Evolutionary conservation across 2,888 invertebrate genomes (phyloP).

Genomic region (Cephus rjabovi): DNA sequence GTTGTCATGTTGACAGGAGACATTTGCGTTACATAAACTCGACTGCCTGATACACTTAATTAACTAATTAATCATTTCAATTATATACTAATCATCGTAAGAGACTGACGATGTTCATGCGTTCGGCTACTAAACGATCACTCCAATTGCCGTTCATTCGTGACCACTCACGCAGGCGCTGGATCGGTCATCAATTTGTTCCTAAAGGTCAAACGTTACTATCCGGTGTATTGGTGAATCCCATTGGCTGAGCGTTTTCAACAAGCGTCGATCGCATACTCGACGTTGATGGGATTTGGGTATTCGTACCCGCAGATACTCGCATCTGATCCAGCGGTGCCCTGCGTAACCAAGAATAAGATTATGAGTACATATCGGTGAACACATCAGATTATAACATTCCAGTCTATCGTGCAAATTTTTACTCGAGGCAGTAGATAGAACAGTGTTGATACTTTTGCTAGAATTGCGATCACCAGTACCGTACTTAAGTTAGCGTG

Average conservation of each 20-base stretch:
- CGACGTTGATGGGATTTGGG: slow-evolving; percentile 62
- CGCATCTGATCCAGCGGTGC: slow-evolving; percentile 86
- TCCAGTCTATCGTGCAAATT: not conserved
- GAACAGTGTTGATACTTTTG: not conserved
- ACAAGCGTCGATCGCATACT: slow-evolving; percentile 82
- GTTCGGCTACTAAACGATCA: slow-evolving; percentile 11
- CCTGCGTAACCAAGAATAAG: slow-evolving; percentile 66
- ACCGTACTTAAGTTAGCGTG: not conserved
- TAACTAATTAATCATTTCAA: not conserved
- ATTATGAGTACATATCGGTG: not conserved
- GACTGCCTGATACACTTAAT: not conserved
- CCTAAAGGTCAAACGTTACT: slow-evolving; percentile 73
- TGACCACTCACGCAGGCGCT: slow-evolving; percentile 17
- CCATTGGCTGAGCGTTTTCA: slow-evolving; percentile 84
- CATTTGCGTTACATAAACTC: not conserved
- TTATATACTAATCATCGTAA: slow-evolving; percentile 4
- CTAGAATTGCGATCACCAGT: not conserved
- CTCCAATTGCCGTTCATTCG: slow-evolving; percentile 2
- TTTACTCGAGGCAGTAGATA: not conserved
- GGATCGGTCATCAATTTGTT: slow-evolving; percentile 17
- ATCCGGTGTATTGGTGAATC: slow-evolving; percentile 79
- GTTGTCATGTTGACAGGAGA: not conserved
- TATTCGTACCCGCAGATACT: slow-evolving; percentile 72
- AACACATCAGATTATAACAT: not conserved
- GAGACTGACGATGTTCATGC: not conserved